Evolutionary conservation across 2,888 invertebrate species (phyloP).

Genomic region (Drosophila yooni): DNA sequence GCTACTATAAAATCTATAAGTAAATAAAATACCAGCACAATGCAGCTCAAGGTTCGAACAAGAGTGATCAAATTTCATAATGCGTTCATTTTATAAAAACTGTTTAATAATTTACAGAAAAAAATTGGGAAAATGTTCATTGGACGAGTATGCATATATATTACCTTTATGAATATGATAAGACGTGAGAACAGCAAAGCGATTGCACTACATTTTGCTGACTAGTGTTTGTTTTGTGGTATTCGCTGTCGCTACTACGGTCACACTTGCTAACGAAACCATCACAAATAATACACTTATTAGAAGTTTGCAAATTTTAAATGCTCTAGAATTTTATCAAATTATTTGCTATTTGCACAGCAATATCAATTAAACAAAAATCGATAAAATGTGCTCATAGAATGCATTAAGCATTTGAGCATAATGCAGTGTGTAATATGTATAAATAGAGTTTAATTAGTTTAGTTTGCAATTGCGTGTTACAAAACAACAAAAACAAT

Average conservation of each 20-base stretch:
- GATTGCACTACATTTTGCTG: conserved; percentile 16
- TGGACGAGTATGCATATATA: not conserved
- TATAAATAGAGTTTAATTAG: conserved; percentile 41
- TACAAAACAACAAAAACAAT: conserved; percentile 63
- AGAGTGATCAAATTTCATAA: not conserved
- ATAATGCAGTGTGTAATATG: conserved; percentile 37
- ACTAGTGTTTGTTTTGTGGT: conserved; percentile 30
- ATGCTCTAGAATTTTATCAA: not conserved
- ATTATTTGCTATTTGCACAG: conserved; percentile 9
- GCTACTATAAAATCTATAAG: not conserved
- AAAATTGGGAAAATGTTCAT: not conserved
- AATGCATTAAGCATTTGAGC: conserved; percentile 16
- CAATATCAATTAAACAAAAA: not conserved
- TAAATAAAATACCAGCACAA: conserved; percentile 41
- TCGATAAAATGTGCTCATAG: conserved; percentile 33
- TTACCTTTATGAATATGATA: not conserved
- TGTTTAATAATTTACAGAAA: not conserved
- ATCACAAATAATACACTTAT: conserved; percentile 67
- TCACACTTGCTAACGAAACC: conserved; percentile 54
- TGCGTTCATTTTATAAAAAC: not conserved
- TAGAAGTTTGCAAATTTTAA: conserved; percentile 37
- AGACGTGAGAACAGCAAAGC: not conserved
- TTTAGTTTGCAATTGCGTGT: conserved; percentile 67
- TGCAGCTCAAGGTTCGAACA: too few species aligned
- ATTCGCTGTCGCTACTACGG: conserved; percentile 37